A percentile compares a stretch with the other conserved stretches of the same genome.
phyloP scores from a whole-genome alignment of 2,113 vertebrate species.

The Ursus arctos region DNA sequence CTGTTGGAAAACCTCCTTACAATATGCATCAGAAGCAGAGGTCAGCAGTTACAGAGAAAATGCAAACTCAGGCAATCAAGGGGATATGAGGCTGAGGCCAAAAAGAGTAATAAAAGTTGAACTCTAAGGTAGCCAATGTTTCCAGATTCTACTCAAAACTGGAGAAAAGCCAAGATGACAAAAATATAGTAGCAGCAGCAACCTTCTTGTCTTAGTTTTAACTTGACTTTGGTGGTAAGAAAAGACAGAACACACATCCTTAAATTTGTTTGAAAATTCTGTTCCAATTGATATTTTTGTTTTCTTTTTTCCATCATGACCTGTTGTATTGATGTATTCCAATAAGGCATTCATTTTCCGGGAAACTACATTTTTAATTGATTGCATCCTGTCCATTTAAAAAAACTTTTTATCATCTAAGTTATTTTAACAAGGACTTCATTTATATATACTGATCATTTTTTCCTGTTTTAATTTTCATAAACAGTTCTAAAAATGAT shows the following conservation, averaged over 20 bases:
- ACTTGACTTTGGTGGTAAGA: not conserved
- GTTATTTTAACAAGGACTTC: conserved; percentile 22
- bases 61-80: not conserved
- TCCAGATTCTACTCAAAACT: conserved; percentile 25
- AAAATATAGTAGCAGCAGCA: not conserved
- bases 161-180: not conserved
- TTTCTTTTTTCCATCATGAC: conserved; percentile 15
- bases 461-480: conserved; percentile 22
- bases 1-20: not conserved
- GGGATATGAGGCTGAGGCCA: not conserved
- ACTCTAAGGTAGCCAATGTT: not conserved
- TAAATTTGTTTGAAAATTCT: conserved; percentile 23
- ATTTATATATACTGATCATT: not conserved
- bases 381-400: not conserved
- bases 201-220: not conserved
- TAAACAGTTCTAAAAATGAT: conserved; percentile 7
- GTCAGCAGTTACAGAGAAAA: not conserved
- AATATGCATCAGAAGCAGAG: not conserved
- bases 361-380: conserved; percentile 21
- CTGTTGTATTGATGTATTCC: not conserved
- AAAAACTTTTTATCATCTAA: not conserved
- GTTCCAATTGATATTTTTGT: conserved; percentile 5
- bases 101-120: not conserved
- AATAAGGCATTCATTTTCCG: conserved; percentile 11
- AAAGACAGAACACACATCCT: not conserved